Percentiles rank a stretch among this genome's conserved stretches.
phyloP scores from a whole-genome alignment of 1,140 invertebrate genomes.

The Danaus melanippus region DNA sequence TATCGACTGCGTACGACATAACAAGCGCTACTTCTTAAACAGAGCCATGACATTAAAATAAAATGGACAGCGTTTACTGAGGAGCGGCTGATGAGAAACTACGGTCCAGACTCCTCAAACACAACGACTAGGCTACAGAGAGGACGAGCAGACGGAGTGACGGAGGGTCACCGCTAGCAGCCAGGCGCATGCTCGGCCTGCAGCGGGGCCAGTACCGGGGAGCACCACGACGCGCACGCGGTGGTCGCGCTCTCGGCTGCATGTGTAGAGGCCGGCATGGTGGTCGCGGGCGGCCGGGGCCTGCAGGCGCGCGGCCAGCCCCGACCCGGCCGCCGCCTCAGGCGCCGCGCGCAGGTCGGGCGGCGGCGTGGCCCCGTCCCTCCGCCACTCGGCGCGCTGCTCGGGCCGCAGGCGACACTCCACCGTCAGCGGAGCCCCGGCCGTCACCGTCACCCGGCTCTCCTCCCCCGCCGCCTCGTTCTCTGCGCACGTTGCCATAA shows the following conservation, averaged over 20 bases:
- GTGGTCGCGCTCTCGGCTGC: slow-evolving; percentile 69
- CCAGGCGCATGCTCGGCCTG: neutral
- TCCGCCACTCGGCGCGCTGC: slow-evolving; percentile 40
- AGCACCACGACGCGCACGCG: slow-evolving; percentile 79
- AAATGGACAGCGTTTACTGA: no score
- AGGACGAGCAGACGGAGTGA: slow-evolving; percentile 9
- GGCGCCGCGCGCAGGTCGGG: slow-evolving; percentile 29
- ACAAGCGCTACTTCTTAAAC: no score
- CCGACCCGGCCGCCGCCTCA: slow-evolving; percentile 24
- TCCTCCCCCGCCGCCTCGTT: slow-evolving; percentile 19
- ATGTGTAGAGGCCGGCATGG: slow-evolving; percentile 36
- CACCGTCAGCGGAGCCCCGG: slow-evolving; percentile 35
- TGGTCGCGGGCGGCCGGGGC: slow-evolving; percentile 25
- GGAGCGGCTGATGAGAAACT: no score
- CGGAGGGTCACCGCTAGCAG: slow-evolving; percentile 8
- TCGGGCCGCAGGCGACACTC: slow-evolving; percentile 42
- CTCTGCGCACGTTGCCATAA: slow-evolving; percentile 3
- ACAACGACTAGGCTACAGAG: neutral
- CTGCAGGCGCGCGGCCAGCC: slow-evolving; percentile 27
- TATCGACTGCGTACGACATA: no score
- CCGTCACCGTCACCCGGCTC: slow-evolving; percentile 29
- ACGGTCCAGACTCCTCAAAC: no score
- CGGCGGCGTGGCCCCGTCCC: slow-evolving; percentile 32
- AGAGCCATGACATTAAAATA: no score
- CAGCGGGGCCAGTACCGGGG: slow-evolving; percentile 66